Base-by-base conservation (phyloP, 2,113 vertebrate genomes). In the Poeciliopsis occidentalis region DNA sequence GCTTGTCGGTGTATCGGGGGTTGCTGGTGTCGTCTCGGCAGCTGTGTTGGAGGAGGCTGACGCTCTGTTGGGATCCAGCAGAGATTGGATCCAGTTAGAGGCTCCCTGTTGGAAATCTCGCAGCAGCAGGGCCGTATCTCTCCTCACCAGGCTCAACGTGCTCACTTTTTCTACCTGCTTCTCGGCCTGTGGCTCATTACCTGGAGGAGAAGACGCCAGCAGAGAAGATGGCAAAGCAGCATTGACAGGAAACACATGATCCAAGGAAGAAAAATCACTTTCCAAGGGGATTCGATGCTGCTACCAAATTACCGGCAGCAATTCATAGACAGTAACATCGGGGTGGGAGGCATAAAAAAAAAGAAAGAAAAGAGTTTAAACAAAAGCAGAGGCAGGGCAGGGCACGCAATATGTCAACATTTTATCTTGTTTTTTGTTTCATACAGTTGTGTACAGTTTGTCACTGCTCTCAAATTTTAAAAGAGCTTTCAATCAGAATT, bases 71-170 rank as follows among this genome's bases (percentile, higher is more conserved):
- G 94, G 76, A 84, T 95, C 96, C 84, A 96, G 89, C 34, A 97
- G 89, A 41, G 95, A 94, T 69, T 95, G 94, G 80, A 97, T 94
- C 96, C 96, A 97, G 27, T 96, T 95, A 61, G 96, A 95, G n/a
- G 97, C 96, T 0, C 95, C 94, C 81, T 95, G 90, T 72, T 93
- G 94, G 83, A 97, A 91, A 83, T 97, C 96, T 82, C 91, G 84
- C 34, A 97, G 80, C 64, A 97, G 72, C 80, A 95, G 75, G 0
- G 96, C 94, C 0, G 96, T 95, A 85, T 97, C 96, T 75, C 94
- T 93, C 76, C 82, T 92, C 75, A 97, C 89, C 64, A 95, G 85
- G 76, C 94, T 93, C 83, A 97, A 85, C 3, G 96, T 71, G 72
- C 94, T 95, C 73, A 94, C 92, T 17, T 94, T 96, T 90, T 96